Conservation (phyloP, 1,140 invertebrate species). For the Oncopeltus fasciatus region DNA sequence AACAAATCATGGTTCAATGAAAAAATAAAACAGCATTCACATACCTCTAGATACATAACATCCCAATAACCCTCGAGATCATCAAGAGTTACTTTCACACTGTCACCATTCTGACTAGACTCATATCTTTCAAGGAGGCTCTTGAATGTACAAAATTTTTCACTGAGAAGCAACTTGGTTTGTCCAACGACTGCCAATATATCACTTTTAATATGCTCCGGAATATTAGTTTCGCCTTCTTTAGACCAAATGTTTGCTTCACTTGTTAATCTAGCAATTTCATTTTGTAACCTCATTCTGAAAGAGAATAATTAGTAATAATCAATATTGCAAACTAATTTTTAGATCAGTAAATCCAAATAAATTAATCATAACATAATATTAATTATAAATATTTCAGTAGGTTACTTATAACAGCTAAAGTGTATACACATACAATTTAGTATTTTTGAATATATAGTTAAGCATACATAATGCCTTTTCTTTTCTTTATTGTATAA, state of each 20-base stretch:
- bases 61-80: conserved; percentile 1
- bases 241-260: background rate
- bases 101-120: background rate
- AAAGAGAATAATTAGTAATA: no score
- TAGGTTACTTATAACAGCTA: no score
- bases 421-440: no score
- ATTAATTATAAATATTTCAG: no score
- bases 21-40: no score
- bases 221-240: background rate
- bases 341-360: no score
- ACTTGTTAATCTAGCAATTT: background rate
- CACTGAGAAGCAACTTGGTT: background rate
- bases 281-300: background rate
- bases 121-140: background rate
- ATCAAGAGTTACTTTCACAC: background rate
- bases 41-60: conserved; percentile 1
- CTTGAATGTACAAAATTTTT: background rate
- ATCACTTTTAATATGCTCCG: background rate
- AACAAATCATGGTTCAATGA: no score
- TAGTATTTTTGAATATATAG: no score
- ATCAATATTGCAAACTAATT: no score
- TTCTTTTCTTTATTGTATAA: no score
- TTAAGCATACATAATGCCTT: no score
- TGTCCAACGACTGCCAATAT: background rate
- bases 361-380: no score